Percentiles rank a stretch among this genome's conserved stretches.
These are phyloP conservation scores for Cyprinodon brontotheroides DNA, from an alignment of 2,113 vertebrate species.

Conservation along the genomic window DNA sequence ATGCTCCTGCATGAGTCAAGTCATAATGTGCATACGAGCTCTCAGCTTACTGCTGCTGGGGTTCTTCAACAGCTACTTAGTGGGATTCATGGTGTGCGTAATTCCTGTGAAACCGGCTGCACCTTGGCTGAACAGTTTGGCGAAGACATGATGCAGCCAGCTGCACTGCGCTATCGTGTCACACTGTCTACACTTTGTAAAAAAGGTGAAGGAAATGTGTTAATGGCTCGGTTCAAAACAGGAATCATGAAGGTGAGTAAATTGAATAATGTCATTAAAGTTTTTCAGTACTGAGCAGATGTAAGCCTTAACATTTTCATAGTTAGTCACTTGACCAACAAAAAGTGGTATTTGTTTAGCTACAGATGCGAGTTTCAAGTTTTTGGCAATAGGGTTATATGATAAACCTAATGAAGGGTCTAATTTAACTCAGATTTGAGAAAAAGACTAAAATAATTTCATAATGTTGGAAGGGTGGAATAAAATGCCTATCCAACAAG, in stretches of 20 bases:
- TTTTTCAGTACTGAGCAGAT: too few species aligned
- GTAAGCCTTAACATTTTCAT: too few species aligned
- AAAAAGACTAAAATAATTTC: not conserved
- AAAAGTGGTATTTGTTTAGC: too few species aligned
- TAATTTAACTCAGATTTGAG: too few species aligned
- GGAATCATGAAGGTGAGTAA: too few species aligned
- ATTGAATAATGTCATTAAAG: too few species aligned
- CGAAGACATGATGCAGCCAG: not conserved
- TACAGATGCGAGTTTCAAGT: not conserved
- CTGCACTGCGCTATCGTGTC: constrained; percentile 21
- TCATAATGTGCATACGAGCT: constrained; percentile 11
- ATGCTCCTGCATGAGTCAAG: not conserved
- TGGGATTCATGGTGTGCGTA: constrained; percentile 70
- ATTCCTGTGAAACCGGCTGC: constrained; percentile 66
- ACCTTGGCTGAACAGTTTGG: constrained; percentile 43
- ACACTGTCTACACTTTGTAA: constrained; percentile 6
- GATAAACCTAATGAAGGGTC: not conserved
- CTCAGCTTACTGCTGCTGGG: constrained; percentile 31
- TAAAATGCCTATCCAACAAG: too few species aligned
- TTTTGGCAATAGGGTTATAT: constrained; percentile 33
- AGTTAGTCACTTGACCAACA: too few species aligned
- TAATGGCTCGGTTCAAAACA: not conserved
- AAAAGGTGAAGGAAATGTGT: constrained; percentile 23
- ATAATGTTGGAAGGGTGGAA: too few species aligned
- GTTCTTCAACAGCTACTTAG: constrained; percentile 57